Percentiles rank a stretch among this genome's conserved stretches.
phyloP scores from a whole-genome alignment of 30 jellyfish, hydroid and myxozoan genomes.

The Turritopsis rubra region DNA sequence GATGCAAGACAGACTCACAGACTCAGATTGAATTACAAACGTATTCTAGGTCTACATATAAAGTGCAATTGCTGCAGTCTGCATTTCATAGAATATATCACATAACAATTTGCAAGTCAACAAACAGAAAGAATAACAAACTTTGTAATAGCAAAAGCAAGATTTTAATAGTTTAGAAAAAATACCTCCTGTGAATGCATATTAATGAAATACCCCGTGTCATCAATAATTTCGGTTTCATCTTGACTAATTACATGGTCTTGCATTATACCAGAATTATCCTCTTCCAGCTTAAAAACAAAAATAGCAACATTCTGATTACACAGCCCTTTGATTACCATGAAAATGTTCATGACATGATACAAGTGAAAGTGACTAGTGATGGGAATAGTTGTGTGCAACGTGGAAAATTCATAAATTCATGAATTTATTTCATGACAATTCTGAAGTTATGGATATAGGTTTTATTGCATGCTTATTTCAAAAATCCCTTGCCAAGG shows the following conservation, averaged over 20 bases:
- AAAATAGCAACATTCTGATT: neutral
- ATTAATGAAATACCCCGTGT: neutral
- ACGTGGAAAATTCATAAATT: neutral
- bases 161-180: neutral
- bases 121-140: neutral
- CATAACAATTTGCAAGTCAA: neutral
- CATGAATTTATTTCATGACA: neutral
- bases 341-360: neutral
- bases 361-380: neutral
- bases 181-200: neutral
- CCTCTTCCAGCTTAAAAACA: neutral
- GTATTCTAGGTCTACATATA: neutral
- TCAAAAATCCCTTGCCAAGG: neutral
- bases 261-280: neutral
- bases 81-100: neutral
- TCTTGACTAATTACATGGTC: neutral
- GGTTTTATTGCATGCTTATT: neutral
- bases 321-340: neutral
- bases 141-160: neutral
- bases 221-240: neutral
- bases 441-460: neutral
- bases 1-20: neutral
- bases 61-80: neutral
- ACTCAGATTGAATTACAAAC: neutral
- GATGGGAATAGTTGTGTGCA: neutral